Evolutionary conservation across 2,888 invertebrate species (phyloP).

Genomic region (Ferdinandea cuprea): DNA sequence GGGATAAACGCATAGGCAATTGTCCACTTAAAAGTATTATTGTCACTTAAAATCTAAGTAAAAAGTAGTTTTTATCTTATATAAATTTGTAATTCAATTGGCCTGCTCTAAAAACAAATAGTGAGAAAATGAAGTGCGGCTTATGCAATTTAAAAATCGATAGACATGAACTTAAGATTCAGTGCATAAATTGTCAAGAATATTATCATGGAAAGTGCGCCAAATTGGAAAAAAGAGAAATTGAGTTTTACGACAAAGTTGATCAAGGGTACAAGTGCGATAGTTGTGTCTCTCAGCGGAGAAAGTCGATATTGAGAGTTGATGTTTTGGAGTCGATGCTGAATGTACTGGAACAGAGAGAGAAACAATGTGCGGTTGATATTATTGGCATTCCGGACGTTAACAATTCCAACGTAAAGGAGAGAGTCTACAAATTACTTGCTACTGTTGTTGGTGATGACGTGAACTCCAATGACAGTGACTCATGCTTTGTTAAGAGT

Average conservation of each 20-base stretch:
- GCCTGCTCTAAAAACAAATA: neutral
- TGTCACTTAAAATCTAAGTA: neutral
- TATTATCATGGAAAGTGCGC: too few species aligned
- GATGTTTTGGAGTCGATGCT: neutral
- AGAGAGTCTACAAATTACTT: conserved; percentile 10
- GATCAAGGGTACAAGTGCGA: neutral
- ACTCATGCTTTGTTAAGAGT: conserved; percentile 14
- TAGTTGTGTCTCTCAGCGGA: too few species aligned
- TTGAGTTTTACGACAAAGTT: conserved; percentile 11
- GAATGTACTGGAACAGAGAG: conserved; percentile 7
- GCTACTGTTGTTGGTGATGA: conserved; percentile 6
- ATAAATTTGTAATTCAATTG: too few species aligned
- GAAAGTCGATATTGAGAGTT: conserved; percentile 3
- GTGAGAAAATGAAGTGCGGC: neutral
- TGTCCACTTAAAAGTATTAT: too few species aligned
- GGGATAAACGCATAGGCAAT: too few species aligned
- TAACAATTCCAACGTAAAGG: conserved; percentile 5
- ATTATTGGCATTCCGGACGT: too few species aligned
- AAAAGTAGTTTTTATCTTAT: neutral
- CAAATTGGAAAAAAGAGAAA: too few species aligned
- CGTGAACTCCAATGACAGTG: neutral
- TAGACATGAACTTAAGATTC: conserved; percentile 25
- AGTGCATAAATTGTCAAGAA: too few species aligned
- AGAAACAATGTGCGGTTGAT: conserved; percentile 7
- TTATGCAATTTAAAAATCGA: conserved; percentile 1